A percentile compares a stretch with the other conserved stretches of the same genome.
These are phyloP conservation scores for Caenorhabditis doughertyi DNA, from an alignment of 2,888 invertebrate genomes.

Conservation along the genomic window DNA sequence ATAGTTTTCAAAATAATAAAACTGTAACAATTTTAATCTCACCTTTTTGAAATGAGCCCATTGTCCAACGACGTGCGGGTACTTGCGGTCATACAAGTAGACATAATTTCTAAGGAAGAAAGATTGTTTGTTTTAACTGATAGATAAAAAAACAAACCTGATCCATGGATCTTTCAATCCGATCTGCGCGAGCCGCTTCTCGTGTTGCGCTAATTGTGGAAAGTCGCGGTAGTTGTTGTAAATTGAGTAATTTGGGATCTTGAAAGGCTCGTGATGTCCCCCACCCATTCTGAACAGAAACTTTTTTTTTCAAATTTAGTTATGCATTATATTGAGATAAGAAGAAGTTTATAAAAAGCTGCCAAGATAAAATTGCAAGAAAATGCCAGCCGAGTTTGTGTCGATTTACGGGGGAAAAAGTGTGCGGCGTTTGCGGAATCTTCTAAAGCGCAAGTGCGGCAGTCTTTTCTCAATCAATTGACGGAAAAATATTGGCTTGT, in stretches of 20 bases:
- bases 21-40: not conserved
- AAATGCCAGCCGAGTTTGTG: conserved; percentile 49
- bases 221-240: conserved; percentile 79
- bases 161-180: conserved; percentile 82
- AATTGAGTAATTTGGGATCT: conserved; percentile 79
- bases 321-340: too few relatives aligned
- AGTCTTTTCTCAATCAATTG: conserved; percentile 50
- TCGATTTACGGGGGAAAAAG: conserved; percentile 51
- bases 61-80: conserved; percentile 74
- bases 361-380: conserved; percentile 4
- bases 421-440: conserved; percentile 35
- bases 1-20: not conserved
- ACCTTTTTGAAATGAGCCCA: conserved; percentile 78
- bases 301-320: not conserved
- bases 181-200: conserved; percentile 78
- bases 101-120: conserved; percentile 74
- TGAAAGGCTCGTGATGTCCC: conserved; percentile 79
- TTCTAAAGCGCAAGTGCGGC: conserved; percentile 46
- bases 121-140: too few relatives aligned
- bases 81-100: conserved; percentile 76
- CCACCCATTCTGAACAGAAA: conserved; percentile 75
- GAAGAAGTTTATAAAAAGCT: not conserved
- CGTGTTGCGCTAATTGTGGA: conserved; percentile 79
- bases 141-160: conserved; percentile 66
- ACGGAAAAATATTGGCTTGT: conserved; percentile 28